Base-by-base conservation (phyloP, 2,797 vertebrate genomes). In the Rhabdophis nuchalis region DNA sequence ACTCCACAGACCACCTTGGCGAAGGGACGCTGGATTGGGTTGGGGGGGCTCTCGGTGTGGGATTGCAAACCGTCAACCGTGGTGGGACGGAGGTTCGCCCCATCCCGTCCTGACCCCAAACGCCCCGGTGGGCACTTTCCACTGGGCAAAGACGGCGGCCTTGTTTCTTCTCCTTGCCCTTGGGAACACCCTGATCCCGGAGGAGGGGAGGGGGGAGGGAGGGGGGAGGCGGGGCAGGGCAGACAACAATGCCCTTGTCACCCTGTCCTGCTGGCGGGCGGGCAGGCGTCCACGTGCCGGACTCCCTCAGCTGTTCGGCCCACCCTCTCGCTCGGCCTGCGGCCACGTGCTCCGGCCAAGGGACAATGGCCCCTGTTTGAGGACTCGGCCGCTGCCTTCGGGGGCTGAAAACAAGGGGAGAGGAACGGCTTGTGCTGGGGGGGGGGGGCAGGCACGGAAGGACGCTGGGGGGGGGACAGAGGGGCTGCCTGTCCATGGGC, bases 181-280 rank as follows among this genome's bases (percentile, higher is more conserved):
- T 23, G 53, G 86, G 53, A 87, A 87, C 86, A 87, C 54, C 2
- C 10, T 11, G 54, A 57, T 87, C 86, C 20, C 6, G 16, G 29
- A 2, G 53, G 54, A 20, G 64, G 53, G 16, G 29, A 2, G 53
- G 54, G 10, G 64, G 53, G 32, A 87, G n/a, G 85, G 2, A 32
- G 86, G 5, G 5, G 53, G 53, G 85, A n/a, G 85, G 85, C 2
- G 14, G 18, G 85, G n/a, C 20, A 4, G 16, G 12, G n/a, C 4
- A 4, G 20, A 72, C 64, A 87, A 87, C 86, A 91, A 93, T 64
- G 87, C 14, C 50, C 60, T 89, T 57, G 57, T 86, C 53, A 16
- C 56, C 36, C 89, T 9, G 82, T 82, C 41, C 14, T 46, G 50
- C 41, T 56, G 36, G 85, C 12, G 11, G 11, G 41, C 12, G 2